Base-by-base conservation (phyloP, 2,888 invertebrate species). In the Polylopha cassiicola region DNA sequence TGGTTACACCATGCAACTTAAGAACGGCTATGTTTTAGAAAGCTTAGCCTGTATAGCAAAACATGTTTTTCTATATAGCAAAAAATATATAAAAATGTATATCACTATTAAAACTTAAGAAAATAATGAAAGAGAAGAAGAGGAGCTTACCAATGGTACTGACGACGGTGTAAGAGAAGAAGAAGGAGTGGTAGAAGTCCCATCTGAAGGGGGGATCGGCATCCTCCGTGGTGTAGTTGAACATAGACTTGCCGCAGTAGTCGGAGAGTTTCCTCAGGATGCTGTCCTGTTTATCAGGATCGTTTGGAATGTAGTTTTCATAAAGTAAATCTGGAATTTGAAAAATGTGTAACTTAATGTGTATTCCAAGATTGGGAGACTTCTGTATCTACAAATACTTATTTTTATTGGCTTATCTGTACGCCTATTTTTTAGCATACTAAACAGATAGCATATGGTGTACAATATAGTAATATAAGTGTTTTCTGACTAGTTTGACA, bases 101-200 rank as follows among this genome's bases (percentile, higher is more conserved):
- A n/a, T n/a, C n/a, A n/a, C n/a, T n/a, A n/a, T 15, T 14, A 15
- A 3, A 9, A 11, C 37, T 15, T 5, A 17, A 42, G 44, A 43
- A 34, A 27, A 20, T 11, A 15, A 26, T 17, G 37, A 39, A 42
- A 27, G 16, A n/a, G 31, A 17, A 28, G 20, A 5, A 11, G 31
- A 10, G 0, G 4, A 43, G 58, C 87, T 84, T 78, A 93, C 94
- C 97, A 53, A 97, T 94, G 3, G 96, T 97, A 65, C 95, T 95
- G 63, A 95, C 93, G 32, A 95, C 95, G 8, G 95, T 96, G 57
- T 96, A 92, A 3, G 95, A 92, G 72, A 96, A 96, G 80, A 95
- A 95, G 63, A 96, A 91, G 1, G 95, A 92, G 74, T 96, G 95
- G 72, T 95, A 95, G 73, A 93, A 95, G 61, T 94, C 94, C 96